phyloP scores from a whole-genome alignment of 2,888 invertebrate species.

The Caenorhabditis angaria region DNA sequence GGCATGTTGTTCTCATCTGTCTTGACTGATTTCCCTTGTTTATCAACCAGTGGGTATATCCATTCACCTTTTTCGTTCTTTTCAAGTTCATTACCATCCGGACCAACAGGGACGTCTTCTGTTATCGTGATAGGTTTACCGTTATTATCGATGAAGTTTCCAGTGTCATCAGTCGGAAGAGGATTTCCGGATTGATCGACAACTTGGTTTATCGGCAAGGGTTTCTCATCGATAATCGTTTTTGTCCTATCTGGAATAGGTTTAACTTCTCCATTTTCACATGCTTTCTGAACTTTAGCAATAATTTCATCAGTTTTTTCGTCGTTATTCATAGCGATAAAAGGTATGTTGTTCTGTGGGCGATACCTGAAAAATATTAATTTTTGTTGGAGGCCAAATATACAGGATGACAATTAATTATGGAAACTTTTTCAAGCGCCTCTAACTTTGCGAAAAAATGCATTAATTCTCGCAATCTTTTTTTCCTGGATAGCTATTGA shows the following conservation, averaged over 20 bases:
- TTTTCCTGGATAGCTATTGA: too few relatives aligned
- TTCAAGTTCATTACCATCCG: slow-evolving; percentile 20
- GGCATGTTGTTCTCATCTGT: slow-evolving; percentile 44
- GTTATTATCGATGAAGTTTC: slow-evolving; percentile 38
- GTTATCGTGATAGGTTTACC: slow-evolving; percentile 25
- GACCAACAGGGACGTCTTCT: slow-evolving; percentile 26
- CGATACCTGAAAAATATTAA: slow-evolving; percentile 7
- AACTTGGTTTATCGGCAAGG: neutral
- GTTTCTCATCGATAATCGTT: slow-evolving; percentile 19
- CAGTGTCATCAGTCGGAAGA: slow-evolving; percentile 44
- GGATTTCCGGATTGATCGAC: slow-evolving; percentile 34
- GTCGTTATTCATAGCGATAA: slow-evolving; percentile 17
- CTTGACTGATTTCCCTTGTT: slow-evolving; percentile 42
- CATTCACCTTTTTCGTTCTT: slow-evolving; percentile 39
- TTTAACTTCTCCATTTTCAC: slow-evolving; percentile 11
- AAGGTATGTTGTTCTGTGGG: slow-evolving; percentile 17
- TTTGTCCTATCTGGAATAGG: slow-evolving; percentile 23
- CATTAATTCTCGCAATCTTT: too few relatives aligned
- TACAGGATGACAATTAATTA: too few relatives aligned
- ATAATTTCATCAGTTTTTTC: slow-evolving; percentile 13
- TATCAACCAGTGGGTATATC: slow-evolving; percentile 53
- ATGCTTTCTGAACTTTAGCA: slow-evolving; percentile 14
- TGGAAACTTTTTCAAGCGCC: too few relatives aligned
- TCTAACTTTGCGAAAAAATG: too few relatives aligned
- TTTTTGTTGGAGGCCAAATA: too few relatives aligned